Base-by-base conservation (phyloP, 2,113 vertebrate species). In the Oryzias javanicus region DNA sequence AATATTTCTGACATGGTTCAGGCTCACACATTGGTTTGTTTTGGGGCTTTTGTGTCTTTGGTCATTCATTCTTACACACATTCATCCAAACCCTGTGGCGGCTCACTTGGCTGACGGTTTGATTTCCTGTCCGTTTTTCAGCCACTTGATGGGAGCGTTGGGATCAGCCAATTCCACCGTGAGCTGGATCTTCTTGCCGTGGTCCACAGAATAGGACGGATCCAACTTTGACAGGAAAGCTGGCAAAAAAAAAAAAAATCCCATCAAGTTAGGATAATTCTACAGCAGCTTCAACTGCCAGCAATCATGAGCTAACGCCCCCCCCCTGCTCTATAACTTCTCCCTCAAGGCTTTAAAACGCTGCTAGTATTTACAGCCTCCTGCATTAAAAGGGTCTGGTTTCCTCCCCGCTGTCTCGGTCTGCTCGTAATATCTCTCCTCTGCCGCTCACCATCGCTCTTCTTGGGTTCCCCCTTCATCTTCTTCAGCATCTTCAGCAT, bases 401-500 rank as follows among this genome's bases (percentile, higher is more conserved):
- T 70, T 72, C 67, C 56, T 16, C 24, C 46, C 65, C 45, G 59
- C 44, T 16, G 6, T 48, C 58, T 56, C 50, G 51, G 45, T 56
- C 51, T 70, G 35, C 49, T 64, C 16, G 0, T 72, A 51, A 62
- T 29, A 41, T 55, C n/a, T 19, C 29, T 48, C 20, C 25, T 41
- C 29, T 7, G 0, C 50, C 7, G n/a, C 89, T 81, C 86, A 97
- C 95, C 94, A 24, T 93, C 91, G 2, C 93, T 93, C 84, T 91
- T 95, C 70, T 95, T 94, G 67, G 91, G 76, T 84, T 95, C 94
- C 2, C 90, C 92, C 81, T 79, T 93, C 90, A 93, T 92, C 85
- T 92, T 94, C 88, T 96, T 97, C 70, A 97, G 92, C 49, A 92
- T 87, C 62, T 91, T 93, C 27, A 97, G 87, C 95, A 98, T 91